Evolutionary conservation across 2,797 vertebrate species (phyloP), one percentile per base, ranked within the genome.

Genomic region (Clarias platycephalus): DNA sequence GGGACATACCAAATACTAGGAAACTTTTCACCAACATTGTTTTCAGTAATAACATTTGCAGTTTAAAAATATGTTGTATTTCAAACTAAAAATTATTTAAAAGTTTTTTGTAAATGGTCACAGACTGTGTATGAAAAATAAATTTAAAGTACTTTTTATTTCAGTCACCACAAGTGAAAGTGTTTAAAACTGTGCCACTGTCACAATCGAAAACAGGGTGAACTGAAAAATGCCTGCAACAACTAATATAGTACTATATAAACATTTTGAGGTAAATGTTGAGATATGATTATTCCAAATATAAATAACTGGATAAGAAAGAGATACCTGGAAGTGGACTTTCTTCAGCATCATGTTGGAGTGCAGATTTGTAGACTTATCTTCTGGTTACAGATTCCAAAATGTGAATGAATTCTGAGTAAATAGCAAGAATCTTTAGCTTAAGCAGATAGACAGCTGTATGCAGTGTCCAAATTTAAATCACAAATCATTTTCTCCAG

Each of bases 291-390:
- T 70, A 26, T 49, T 40, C 4, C 49, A 74, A 20, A 20, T 57
- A 10, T 5, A 55, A 24, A 12, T 44, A n/a, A 44, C 4, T 75
- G 77, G 9, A 58, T n/a, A 13, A 28, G 0, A 13, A 4, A 0
- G 70, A 64, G 91, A n/a, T 92, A 95, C 95, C 94, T 95, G 91
- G 86, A 95, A 95, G 83, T 91, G 83, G 8, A 95, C 95, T 89
- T 95, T 95, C 91, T 95, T 95, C 13, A 92, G 89, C 92, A 94
- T 94, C 90, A 90, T 94, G 31, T 37, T 82, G 9, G 4, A 77
- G n/a, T 86, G 83, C 78, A 37, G 84, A 64, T n/a, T 75, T 83
- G 60, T 2, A 7, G 31, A 76, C 5, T 37, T 71, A 77, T 66
- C 26, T 78, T 68, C 80, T 83, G 55, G 3, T 40, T 68, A 26